These are phyloP conservation scores for Jaculus jaculus DNA, from an alignment of 2,113 vertebrate genomes.

Conservation along the genomic window DNA sequence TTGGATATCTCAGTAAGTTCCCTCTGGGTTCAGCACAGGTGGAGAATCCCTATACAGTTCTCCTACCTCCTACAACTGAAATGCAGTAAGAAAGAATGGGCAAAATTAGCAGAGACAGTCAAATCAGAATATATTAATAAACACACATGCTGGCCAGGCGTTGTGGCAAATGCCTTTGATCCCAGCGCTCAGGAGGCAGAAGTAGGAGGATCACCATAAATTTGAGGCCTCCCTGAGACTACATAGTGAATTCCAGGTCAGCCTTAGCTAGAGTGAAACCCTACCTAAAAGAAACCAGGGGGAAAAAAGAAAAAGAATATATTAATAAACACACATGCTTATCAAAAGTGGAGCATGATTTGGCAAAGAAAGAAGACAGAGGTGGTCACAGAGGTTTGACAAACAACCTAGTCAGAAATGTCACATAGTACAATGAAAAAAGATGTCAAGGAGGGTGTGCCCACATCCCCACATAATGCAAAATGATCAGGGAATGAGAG, in stretches of 20 bases:
- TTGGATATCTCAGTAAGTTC: not conserved
- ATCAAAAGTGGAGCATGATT: not conserved
- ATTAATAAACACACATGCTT: not conserved
- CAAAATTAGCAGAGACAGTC: not conserved
- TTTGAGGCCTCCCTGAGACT: too few species aligned
- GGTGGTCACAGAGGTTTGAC: not conserved
- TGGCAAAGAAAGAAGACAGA: not conserved
- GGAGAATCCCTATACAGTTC: not conserved
- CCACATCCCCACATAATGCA: not conserved
- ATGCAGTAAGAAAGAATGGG: not conserved
- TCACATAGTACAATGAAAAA: not conserved
- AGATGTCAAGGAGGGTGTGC: not conserved
- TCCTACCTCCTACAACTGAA: not conserved
- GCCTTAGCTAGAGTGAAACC: too few species aligned
- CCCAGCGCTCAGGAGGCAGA: too few species aligned
- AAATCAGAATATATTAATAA: not conserved
- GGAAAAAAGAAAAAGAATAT: too few species aligned
- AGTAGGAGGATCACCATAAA: too few species aligned
- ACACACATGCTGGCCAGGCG: not conserved
- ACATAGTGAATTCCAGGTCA: too few species aligned
- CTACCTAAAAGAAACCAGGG: too few species aligned
- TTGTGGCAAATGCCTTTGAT: too few species aligned
- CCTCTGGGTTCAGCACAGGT: not conserved
- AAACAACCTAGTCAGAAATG: not conserved
- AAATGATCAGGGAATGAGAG: not conserved